Evolutionary conservation across 92 coral and sea anemone species (phyloP).

Genomic region (Epizoanthus illoricatus): DNA sequence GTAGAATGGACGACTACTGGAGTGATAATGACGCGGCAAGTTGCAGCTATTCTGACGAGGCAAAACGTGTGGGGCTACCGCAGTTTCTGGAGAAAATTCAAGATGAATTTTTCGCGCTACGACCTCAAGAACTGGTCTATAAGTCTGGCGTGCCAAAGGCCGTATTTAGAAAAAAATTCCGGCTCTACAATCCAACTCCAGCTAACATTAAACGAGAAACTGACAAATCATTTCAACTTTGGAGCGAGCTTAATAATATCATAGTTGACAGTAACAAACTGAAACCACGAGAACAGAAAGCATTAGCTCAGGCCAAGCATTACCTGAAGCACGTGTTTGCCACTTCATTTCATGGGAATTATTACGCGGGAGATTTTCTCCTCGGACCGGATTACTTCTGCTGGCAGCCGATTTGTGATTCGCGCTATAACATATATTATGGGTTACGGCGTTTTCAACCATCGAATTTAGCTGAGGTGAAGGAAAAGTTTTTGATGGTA

Average conservation of each 20-base stretch:
- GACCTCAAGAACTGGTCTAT: constrained; percentile 38
- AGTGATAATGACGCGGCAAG: neutral
- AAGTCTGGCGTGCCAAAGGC: constrained; percentile 2
- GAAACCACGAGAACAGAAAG: constrained; percentile 32
- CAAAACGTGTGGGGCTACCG: constrained; percentile 5
- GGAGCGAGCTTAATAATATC: neutral
- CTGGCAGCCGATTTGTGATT: constrained; percentile 35
- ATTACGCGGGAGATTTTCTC: constrained; percentile 19
- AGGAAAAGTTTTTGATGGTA: constrained; percentile 11
- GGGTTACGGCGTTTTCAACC: constrained; percentile 22
- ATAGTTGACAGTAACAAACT: neutral
- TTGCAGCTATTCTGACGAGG: constrained; percentile 23
- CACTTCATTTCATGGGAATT: constrained; percentile 26
- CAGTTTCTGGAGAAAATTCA: constrained; percentile 28
- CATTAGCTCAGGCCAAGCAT: constrained; percentile 5
- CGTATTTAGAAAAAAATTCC: constrained; percentile 9
- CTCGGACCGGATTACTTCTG: constrained; percentile 37
- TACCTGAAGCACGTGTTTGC: constrained; percentile 28
- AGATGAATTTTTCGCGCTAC: constrained; percentile 17
- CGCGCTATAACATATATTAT: constrained; percentile 25
- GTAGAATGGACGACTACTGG: neutral
- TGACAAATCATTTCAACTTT: constrained; percentile 3
- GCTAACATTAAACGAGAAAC: constrained; percentile 15
- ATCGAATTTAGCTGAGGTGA: neutral
- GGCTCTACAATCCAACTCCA: constrained; percentile 27